A percentile compares a stretch with the other conserved stretches of the same genome.
Evolutionary conservation across 2,797 vertebrate species (phyloP).

Genomic region (Poeciliopsis presidionis): DNA sequence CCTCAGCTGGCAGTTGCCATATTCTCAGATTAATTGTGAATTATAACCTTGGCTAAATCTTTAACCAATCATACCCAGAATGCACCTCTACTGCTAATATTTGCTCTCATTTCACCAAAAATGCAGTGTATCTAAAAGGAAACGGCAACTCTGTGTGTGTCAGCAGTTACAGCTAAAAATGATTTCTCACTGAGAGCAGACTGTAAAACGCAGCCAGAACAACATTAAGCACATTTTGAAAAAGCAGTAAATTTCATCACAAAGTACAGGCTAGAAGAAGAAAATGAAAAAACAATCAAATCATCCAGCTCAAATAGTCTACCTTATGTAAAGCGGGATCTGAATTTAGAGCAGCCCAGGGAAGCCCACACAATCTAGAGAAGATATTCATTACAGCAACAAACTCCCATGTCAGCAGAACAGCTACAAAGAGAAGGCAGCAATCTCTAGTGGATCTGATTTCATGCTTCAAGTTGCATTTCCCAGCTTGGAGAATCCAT

Average conservation of each 20-base stretch:
- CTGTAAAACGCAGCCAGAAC: conserved; percentile 37
- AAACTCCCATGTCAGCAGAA: conserved; percentile 72
- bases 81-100: conserved; percentile 2
- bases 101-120: conserved; percentile 28
- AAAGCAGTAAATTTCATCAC: conserved; percentile 66
- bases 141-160: conserved; percentile 26
- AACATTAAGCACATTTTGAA: conserved; percentile 47
- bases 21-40: background rate
- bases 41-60: background rate
- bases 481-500: conserved; percentile 35
- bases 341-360: conserved; percentile 57
- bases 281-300: conserved; percentile 14
- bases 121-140: conserved; percentile 10
- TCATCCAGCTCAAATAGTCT: conserved; percentile 44
- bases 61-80: conserved; percentile 7
- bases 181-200: conserved; percentile 48
- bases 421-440: conserved; percentile 44
- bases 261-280: background rate
- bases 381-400: conserved; percentile 68
- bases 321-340: conserved; percentile 36
- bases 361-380: conserved; percentile 52
- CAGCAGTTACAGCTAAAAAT: conserved; percentile 45
- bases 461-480: conserved; percentile 61
- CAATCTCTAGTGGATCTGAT: conserved; percentile 57
- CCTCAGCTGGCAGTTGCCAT: background rate